phyloP scores from a whole-genome alignment of 35 echinoderm and acorn worm species.

The Heliocidaris tuberculata region DNA sequence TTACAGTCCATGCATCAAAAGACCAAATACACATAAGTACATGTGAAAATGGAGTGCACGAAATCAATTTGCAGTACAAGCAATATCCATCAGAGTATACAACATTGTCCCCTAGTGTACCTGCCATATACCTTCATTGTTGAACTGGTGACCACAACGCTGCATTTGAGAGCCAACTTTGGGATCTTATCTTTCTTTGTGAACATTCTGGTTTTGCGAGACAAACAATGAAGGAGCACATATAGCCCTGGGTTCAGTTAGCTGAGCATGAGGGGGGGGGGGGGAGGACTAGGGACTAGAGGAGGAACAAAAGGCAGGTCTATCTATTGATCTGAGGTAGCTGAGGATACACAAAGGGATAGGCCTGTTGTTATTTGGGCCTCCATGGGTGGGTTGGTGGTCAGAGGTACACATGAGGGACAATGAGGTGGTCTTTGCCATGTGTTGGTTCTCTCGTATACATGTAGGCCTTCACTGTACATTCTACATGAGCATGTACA shows the following conservation, averaged over 20 bases:
- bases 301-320: background rate
- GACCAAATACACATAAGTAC: too few species aligned
- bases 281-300: background rate
- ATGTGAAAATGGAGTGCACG: background rate
- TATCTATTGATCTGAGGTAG: slow-evolving; percentile 4
- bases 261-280: background rate
- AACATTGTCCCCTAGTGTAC: background rate
- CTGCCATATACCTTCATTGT: background rate
- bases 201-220: background rate
- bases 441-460: too few species aligned
- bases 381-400: background rate
- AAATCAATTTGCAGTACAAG: background rate
- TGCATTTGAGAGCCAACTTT: background rate
- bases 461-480: too few species aligned
- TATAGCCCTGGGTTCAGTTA: background rate
- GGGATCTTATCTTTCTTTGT: background rate
- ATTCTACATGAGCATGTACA: too few species aligned
- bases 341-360: background rate
- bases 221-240: background rate
- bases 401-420: background rate
- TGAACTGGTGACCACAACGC: background rate
- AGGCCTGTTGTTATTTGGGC: background rate
- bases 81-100: background rate
- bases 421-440: background rate
- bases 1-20: too few species aligned